Evolutionary conservation across 2,797 vertebrate genomes (phyloP), one percentile per base, ranked within the genome.

Genomic region (Menidia menidia): DNA sequence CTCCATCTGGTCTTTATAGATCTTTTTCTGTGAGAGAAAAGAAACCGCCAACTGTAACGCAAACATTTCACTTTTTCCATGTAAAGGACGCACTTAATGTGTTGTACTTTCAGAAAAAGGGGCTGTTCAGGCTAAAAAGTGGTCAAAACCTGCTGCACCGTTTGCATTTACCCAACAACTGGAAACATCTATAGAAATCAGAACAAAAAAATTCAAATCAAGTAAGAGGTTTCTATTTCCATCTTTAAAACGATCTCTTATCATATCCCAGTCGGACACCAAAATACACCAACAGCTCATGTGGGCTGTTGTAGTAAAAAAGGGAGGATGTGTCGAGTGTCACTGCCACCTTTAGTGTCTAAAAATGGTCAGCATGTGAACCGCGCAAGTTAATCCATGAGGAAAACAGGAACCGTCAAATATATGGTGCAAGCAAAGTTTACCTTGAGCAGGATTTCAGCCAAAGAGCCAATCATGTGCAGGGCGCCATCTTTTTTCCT

Each of bases 1-100:
- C 92, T 99, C 98, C 98, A 99, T 99, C 91, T 99, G 98, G 92
- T 99, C 97, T 92, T 99, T 99, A 82, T 99, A 99, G 83, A 99
- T 96, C 89, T 99, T 99, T 93, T 99, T 99, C 98, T 99, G 93
- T 81, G 50, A 25, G 50, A 25, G 70, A 68, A 3, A 41, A 39
- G 14, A 41, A 50, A 42, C 4, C 25, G 12, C 0, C n/a, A 8
- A 33, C 2, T 15, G 54, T 54, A 2, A n/a, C 6, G 8, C 13
- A 31, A 19, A 15, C 52, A 64, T 45, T 54, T 15, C 2, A 19
- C 35, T 50, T 25, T 53, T 1, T 7, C 7, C 35, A 2, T 39
- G 10, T 7, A 39, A 39, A 47, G 7, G 45, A 16, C 10, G 6
- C 45, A 8, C 45, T 47, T 19, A 19, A 50, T 50, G 31, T n/a